Evolutionary conservation across 2,888 invertebrate genomes (phyloP), one percentile per base, ranked within the genome.

Genomic region (Strigamia maritima): DNA sequence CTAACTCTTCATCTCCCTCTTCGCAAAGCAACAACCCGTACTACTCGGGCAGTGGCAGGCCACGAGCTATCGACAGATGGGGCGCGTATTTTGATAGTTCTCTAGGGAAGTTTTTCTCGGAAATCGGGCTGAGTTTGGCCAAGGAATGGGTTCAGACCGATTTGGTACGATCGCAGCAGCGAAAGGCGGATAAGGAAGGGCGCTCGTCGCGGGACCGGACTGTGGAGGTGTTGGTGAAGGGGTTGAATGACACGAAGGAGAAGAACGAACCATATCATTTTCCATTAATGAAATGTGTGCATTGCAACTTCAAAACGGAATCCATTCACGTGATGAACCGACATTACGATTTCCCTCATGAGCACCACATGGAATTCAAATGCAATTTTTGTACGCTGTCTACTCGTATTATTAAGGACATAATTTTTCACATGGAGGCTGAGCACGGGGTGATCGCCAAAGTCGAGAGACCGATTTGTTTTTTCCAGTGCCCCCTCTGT

Each of bases 111-210:
- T 94, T 97, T 86, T 93, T 97, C 84, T 92, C 93, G 87, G 94
- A 94, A 84, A 93, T 97, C 83, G 97, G 97, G 38, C 90, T 93
- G 80, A 94, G 93, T 85, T 89, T 95, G 81, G 96, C 95, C 1
- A 94, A 95, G 86, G 96, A 97, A 85, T 93, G 91, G 86, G 97
- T 97, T 24, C 97, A 97, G 87, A 91, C 91, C n/a, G 97, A 97
- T 88, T 88, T 97, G 80, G 88, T 97, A 79, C 91, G 93, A 82
- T 92, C 94, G 84, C 95, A 96, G 85, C 93, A 93, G 85, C 90
- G 93, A 75, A 95, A 95, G 85, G 90, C 86, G 80, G 82, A 84
- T 92, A 24, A 91, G 92, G 82, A 90, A 91, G 82, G 92, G 91
- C 80, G 84, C 83, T 75, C 82, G 81, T 79, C 84, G 84, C 44